Percentiles rank a stretch among this genome's conserved stretches.
phyloP scores from a whole-genome alignment of 2,797 vertebrate genomes.

The Delichon dasypus region DNA sequence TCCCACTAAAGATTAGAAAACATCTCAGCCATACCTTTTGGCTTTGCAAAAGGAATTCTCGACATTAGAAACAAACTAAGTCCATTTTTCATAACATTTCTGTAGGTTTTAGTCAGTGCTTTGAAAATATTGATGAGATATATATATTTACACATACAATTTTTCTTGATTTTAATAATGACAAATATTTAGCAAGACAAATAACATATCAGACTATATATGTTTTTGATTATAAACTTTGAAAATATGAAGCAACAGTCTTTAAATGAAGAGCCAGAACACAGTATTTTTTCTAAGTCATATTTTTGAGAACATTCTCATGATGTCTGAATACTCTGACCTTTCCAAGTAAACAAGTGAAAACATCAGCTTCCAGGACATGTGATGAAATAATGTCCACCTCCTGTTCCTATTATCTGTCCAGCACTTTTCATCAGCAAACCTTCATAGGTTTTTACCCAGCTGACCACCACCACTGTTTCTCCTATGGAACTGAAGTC shows the following conservation, averaged over 20 bases:
- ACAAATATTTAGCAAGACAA: background rate
- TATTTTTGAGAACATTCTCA: background rate
- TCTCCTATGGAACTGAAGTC: background rate
- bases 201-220: background rate
- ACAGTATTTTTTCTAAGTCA: background rate
- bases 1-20: background rate
- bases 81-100: background rate
- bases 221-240: background rate
- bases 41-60: background rate
- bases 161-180: background rate
- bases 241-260: background rate
- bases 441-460: background rate
- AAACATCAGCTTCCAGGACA: background rate
- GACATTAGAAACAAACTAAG: background rate
- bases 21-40: background rate
- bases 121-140: background rate
- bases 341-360: background rate
- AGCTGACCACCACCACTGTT: background rate
- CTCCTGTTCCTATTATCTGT: background rate
- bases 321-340: background rate
- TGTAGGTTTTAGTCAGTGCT: background rate
- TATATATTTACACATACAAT: accelerated
- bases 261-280: background rate
- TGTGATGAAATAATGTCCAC: background rate
- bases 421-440: background rate